Conservation (phyloP, 2,797 vertebrate genomes). For the Esox lucius region DNA sequence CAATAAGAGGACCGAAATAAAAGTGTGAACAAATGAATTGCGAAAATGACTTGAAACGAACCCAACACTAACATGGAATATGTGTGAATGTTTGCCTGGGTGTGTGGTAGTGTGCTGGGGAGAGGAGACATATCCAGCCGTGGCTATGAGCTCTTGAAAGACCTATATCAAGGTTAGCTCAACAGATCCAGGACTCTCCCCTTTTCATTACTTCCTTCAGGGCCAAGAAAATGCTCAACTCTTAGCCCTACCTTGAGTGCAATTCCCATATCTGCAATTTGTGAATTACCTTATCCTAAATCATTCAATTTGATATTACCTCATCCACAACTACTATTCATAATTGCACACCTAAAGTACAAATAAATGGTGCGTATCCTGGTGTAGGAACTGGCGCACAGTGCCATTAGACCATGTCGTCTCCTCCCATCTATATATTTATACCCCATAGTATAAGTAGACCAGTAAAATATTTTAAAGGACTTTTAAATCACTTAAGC, state of each 20-base stretch:
- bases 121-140: slow-evolving; percentile 50
- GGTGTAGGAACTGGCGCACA: slow-evolving; percentile 20
- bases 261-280: slow-evolving; percentile 55
- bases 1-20: slow-evolving; percentile 29
- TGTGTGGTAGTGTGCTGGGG: slow-evolving; percentile 27
- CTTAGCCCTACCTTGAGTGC: slow-evolving; percentile 5
- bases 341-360: slow-evolving; percentile 47
- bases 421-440: slow-evolving; percentile 31
- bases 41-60: slow-evolving; percentile 52
- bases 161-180: slow-evolving; percentile 59
- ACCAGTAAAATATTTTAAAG: slow-evolving; percentile 57
- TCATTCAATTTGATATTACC: slow-evolving; percentile 41
- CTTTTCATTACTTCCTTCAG: slow-evolving; percentile 34
- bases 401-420: slow-evolving; percentile 19
- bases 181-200: slow-evolving; percentile 43
- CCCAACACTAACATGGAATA: slow-evolving; percentile 39
- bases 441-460: slow-evolving; percentile 37
- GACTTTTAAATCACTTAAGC: slow-evolving; percentile 67
- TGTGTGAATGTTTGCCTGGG: slow-evolving; percentile 16
- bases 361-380: slow-evolving; percentile 54
- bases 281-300: slow-evolving; percentile 55
- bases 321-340: slow-evolving; percentile 42
- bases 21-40: slow-evolving; percentile 54
- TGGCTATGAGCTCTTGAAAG: slow-evolving; percentile 53
- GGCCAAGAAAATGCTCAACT: slow-evolving; percentile 53